Evolutionary conservation across 2,888 invertebrate genomes (phyloP).

Genomic region (Netelia fuscicornis): DNA sequence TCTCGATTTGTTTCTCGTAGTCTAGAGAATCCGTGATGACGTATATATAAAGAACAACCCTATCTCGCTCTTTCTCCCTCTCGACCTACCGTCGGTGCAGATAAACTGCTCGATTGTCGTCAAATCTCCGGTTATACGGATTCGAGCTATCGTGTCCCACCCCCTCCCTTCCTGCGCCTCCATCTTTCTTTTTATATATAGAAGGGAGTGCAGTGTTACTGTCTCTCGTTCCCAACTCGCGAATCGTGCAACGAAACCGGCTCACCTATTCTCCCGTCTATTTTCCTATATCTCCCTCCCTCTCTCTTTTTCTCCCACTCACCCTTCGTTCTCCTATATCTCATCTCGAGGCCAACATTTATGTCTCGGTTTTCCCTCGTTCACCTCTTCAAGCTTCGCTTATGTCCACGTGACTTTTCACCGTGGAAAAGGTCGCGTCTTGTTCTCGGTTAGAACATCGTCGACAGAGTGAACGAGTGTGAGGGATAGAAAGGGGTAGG

Average conservation of each 20-base stretch:
- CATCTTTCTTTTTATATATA: constrained; percentile 16
- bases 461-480: constrained; percentile 11
- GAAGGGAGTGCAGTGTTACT: constrained; percentile 16
- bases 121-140: constrained; percentile 61
- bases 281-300: constrained; percentile 35
- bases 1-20: constrained; percentile 48
- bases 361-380: constrained; percentile 52
- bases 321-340: constrained; percentile 30
- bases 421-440: constrained; percentile 55
- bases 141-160: constrained; percentile 1
- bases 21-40: constrained; percentile 43
- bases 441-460: not conserved
- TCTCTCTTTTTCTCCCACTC: constrained; percentile 19
- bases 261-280: not conserved
- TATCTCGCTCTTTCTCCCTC: constrained; percentile 16
- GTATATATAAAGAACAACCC: constrained; percentile 9
- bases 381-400: constrained; percentile 54
- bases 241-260: not conserved
- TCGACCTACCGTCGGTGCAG: constrained; percentile 58
- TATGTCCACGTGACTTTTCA: constrained; percentile 49
- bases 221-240: not conserved
- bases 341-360: constrained; percentile 46
- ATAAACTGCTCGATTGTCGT: constrained; percentile 71
- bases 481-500: not conserved
- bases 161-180: constrained; percentile 6